phyloP scores from a whole-genome alignment of 2,888 invertebrate genomes.

The Nebria salina region DNA sequence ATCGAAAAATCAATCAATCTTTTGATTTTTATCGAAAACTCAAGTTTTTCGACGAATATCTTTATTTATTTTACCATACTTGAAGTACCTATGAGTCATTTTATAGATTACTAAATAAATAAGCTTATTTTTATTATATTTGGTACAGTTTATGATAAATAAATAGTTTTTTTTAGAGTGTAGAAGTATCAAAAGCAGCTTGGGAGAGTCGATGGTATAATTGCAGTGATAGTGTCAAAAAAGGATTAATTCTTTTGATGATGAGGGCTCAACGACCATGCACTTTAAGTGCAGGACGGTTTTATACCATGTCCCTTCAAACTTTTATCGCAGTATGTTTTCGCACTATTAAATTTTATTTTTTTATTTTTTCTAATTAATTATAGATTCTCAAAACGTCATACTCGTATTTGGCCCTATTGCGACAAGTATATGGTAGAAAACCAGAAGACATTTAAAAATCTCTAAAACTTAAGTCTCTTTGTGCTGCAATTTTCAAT shows the following conservation, averaged over 20 bases:
- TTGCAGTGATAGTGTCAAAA: slow-evolving; percentile 45
- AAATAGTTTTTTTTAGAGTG: slow-evolving; percentile 43
- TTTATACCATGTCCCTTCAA: slow-evolving; percentile 49
- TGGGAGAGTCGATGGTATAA: slow-evolving; percentile 49
- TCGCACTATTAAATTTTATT: slow-evolving; percentile 3
- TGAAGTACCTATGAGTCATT: not conserved
- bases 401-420: slow-evolving; percentile 49
- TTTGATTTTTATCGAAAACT: not conserved
- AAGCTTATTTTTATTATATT: too few relatives aligned
- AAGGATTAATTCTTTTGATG: slow-evolving; percentile 48
- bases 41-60: not conserved
- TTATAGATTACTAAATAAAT: not conserved
- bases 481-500: too few relatives aligned
- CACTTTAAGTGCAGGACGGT: slow-evolving; percentile 48
- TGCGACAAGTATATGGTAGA: slow-evolving; percentile 44
- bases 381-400: slow-evolving; percentile 49
- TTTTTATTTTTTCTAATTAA: slow-evolving; percentile 7
- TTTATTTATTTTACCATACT: not conserved
- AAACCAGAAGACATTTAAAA: not conserved
- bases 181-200: slow-evolving; percentile 45
- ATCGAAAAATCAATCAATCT: not conserved
- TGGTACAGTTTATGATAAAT: too few relatives aligned
- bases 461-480: not conserved
- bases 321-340: slow-evolving; percentile 48
- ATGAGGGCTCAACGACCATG: slow-evolving; percentile 45